Evolutionary conservation across 2,888 invertebrate species (phyloP), one percentile per base, ranked within the genome.

Genomic region (Drosophila emarginata): DNA sequence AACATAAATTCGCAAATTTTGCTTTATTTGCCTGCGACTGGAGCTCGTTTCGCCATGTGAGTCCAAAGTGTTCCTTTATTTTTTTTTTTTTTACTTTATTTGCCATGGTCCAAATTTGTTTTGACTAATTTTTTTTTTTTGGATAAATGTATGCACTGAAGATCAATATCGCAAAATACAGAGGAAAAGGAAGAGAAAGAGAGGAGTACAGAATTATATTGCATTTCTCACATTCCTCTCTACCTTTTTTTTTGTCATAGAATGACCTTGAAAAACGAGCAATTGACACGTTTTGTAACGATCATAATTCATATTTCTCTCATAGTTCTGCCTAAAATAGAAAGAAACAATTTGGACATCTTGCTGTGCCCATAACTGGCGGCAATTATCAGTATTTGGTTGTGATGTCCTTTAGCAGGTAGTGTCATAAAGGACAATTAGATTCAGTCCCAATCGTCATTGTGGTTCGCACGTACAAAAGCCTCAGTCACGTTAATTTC

Each of bases 1-100:
- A 87, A 89, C 90, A 91, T 91, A 91, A 91, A 91, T 91, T 90
- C 83, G 76, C 77, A 88, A 90, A 89, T 88, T 45, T 90, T 88
- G 83, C 87, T 88, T 87, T 89, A 82, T 79, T 87, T 80, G 79
- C 78, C 79, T 64, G 83, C 70, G 65, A 69, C 75, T 73, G 73
- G 76, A 76, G 79, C 76, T 67, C 53, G 62, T 45, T 39, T 45
- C 51, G 26, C 61, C 40, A 18, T 56, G 62, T 61, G 67, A 36
- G 57, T 15, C 23, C 26, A 15, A 26, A 45, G 21, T 28, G 58
- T 58, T 4, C n/a, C 11, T 23, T 26, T 45, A 4, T 23, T 12
- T 14, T 58, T 45, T 26, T 26, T 26, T 21, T n/a, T 26, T 26
- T 26, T 26, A 26, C 5, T 26, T 26, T 26, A 4, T 14, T 21